Conservation (phyloP, 2,113 vertebrate species). For the Scopus umbretta region DNA sequence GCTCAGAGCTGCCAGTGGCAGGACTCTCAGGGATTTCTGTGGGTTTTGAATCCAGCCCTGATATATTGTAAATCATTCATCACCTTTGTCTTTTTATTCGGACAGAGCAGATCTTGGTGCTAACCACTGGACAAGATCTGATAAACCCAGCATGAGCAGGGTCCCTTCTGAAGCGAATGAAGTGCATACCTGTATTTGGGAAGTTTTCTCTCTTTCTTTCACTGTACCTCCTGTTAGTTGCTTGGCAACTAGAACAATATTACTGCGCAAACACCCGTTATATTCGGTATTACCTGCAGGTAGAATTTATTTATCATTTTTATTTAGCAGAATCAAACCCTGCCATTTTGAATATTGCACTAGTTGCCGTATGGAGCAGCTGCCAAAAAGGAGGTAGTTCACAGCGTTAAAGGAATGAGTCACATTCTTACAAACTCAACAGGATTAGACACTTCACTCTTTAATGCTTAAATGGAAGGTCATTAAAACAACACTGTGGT, state of each 20-base stretch:
- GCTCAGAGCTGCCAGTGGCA: not conserved
- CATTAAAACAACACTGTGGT: conserved; percentile 45
- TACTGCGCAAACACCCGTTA: not conserved
- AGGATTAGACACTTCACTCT: conserved; percentile 56
- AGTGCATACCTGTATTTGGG: not conserved
- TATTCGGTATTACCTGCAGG: not conserved
- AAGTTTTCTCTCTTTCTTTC: not conserved
- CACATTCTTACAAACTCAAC: conserved; percentile 18
- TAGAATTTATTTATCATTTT: not conserved
- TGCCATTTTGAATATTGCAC: not conserved
- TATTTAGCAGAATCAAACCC: not conserved
- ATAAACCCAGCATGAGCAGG: not conserved
- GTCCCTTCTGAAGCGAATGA: not conserved
- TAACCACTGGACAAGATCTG: not conserved
- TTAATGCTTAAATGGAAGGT: conserved; percentile 40
- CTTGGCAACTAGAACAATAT: conserved; percentile 25
- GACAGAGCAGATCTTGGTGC: not conserved
- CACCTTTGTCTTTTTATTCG: not conserved
- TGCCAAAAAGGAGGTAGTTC: conserved; percentile 27
- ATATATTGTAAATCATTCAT: not conserved
- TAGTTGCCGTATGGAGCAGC: accelerated
- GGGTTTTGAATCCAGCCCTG: not conserved
- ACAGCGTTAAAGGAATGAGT: not conserved
- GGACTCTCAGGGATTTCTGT: not conserved
- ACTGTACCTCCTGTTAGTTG: not conserved